Evolutionary conservation across 2,888 invertebrate genomes (phyloP).

Genomic region (Pristionchus entomophagus): DNA sequence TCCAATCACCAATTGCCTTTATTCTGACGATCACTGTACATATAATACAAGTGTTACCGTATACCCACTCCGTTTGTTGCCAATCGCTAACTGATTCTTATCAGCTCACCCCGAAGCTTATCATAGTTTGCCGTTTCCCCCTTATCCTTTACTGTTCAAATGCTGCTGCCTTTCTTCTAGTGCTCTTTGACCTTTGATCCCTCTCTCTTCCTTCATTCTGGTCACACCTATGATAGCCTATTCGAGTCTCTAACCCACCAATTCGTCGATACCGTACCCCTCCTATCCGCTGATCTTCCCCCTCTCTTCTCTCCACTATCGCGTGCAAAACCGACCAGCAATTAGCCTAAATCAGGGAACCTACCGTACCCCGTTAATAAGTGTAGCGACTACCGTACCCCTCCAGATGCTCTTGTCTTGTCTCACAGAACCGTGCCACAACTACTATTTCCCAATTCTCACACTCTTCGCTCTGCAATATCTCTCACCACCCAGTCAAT

Average conservation of each 20-base stretch:
- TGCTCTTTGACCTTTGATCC: background rate
- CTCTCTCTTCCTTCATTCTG: background rate
- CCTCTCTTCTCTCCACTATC: background rate
- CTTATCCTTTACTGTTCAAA: background rate
- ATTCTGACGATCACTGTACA: constrained; percentile 22
- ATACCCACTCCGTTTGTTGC: background rate
- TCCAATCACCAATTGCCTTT: constrained; percentile 29
- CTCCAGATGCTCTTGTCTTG: background rate
- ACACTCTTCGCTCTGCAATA: background rate
- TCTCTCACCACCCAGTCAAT: background rate
- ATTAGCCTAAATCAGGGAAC: constrained; percentile 25
- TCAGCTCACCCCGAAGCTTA: background rate
- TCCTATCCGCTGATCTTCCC: background rate
- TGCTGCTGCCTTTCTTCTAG: background rate
- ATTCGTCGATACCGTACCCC: constrained; percentile 7
- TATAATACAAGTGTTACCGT: constrained; percentile 31
- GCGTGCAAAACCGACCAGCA: constrained; percentile 20
- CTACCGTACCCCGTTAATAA: constrained; percentile 16
- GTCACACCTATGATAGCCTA: background rate
- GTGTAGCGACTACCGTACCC: background rate
- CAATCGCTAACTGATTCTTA: constrained; percentile 38
- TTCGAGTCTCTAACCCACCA: background rate
- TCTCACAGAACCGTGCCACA: constrained; percentile 5
- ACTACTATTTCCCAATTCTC: background rate
- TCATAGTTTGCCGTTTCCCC: background rate